Evolutionary conservation across 1,140 invertebrate species (phyloP), one percentile per base, ranked within the genome.

Genomic region (Drosophila takahashii): DNA sequence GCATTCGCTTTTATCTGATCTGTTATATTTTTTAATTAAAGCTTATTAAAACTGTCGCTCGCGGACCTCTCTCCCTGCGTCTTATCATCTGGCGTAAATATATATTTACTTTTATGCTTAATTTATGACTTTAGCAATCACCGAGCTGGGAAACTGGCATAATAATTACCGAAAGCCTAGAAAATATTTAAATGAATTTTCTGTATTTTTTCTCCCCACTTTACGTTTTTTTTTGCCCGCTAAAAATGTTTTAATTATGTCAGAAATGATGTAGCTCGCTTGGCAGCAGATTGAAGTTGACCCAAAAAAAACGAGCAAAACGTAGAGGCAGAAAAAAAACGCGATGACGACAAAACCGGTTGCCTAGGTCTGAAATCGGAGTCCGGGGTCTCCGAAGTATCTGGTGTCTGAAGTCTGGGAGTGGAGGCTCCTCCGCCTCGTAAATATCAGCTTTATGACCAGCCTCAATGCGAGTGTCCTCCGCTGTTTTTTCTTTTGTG

Each of bases 201-300:
- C 60, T 39, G 45, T 39, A 22, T 22, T 47, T 72, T 37, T 51
- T 70, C 22, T 51, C 29, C 72, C 8, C 44, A 54, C 22, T 47
- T 34, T 53, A n/a, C 18, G 27, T 15, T 32, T 45, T 61, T 61
- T 67, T 77, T 41, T 62, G 52, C 37, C 39, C 51, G 51, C 36
- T 37, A 39, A 62, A 74, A 85, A 84, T 77, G 73, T 70, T 85
- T 87, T 85, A 85, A 85, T 86, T 85, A 85, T 87, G 74, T 81
- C 67, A 66, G 78, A 81, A 81, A 74, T 86, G 51, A 83, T 72
- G 57, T 69, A 64, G 52, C 51, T 60, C 80, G 79, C 79, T 75
- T 62, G 65, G 47, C 60, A 81, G 77, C 52, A 75, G 59, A 75
- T 75, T 75, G 52, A 78, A 73, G 59, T 62, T 85, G 81, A 85